phyloP scores from a whole-genome alignment of 2,888 invertebrate species.

The Thyatira batis region DNA sequence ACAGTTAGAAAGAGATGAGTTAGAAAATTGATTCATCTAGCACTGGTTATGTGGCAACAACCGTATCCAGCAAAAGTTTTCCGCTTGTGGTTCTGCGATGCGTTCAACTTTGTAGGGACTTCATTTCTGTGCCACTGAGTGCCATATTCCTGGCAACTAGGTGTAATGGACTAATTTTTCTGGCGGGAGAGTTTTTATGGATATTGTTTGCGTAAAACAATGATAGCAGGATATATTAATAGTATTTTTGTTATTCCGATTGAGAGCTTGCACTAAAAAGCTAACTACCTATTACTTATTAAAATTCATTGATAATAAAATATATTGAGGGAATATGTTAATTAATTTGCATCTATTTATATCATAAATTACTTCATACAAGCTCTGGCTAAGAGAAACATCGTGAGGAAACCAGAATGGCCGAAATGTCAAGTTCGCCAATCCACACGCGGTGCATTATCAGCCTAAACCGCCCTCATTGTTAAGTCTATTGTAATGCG shows the following conservation, averaged over 20 bases:
- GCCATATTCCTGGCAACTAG: slow-evolving; percentile 44
- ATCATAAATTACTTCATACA: no score
- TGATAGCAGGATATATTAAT: not conserved
- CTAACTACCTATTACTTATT: no score
- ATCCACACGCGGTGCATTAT: no score
- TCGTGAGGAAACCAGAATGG: no score
- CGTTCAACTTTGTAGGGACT: slow-evolving; percentile 44
- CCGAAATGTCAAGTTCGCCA: no score
- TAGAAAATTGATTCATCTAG: slow-evolving; percentile 5
- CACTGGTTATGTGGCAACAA: slow-evolving; percentile 6
- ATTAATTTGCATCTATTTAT: no score
- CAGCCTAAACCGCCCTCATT: no score
- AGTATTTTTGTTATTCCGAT: slow-evolving; percentile 31
- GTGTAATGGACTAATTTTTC: slow-evolving; percentile 41
- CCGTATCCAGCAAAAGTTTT: slow-evolving; percentile 19
- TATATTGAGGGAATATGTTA: no score
- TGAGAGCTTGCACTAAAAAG: no score
- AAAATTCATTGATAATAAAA: no score
- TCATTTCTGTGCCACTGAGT: slow-evolving; percentile 41
- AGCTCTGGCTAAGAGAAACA: no score
- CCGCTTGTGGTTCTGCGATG: slow-evolving; percentile 21
- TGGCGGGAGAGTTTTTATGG: slow-evolving; percentile 32
- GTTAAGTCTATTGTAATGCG: no score
- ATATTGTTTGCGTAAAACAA: slow-evolving; percentile 26
- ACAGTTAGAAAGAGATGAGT: slow-evolving; percentile 5